Base-by-base conservation (phyloP, 2,797 vertebrate species). In the Sebastes oblongus region DNA sequence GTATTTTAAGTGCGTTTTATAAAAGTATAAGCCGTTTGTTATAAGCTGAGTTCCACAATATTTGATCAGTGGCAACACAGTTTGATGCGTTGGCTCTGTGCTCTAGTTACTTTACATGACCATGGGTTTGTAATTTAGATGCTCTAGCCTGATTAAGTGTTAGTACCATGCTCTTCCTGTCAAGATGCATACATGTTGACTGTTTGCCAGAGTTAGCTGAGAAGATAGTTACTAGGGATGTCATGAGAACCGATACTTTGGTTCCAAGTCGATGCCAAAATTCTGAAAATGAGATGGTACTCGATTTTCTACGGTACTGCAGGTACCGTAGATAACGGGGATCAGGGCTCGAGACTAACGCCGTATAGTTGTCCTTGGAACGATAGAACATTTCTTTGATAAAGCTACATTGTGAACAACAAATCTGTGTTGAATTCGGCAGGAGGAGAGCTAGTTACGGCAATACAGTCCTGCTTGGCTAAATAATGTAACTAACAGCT, bases 101-200 rank as follows among this genome's bases (percentile, higher is more conserved):
- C 34, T 67, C n/a, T 55, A 69, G 59, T 80, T 77, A 60, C 52
- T 76, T 64, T 36, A 66, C 55, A 30, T 66, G 39, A 52, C 7
- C 65, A 13, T 27, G 20, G n/a, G 64, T 67, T 55, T 56, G 16
- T 66, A 16, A 30, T 76, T 42, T 42, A 29, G 9, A 36, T 22
- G 29, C 22, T 42, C 22, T 50, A 25, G 2, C 14, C 54, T 8
- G n/a, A 9, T 30, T 55, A 66, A 29, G 8, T 18, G 54, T 42
- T 20, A 3, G 3, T 9, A 24, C 20, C 13, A 20, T 6, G 9
- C 16, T 18, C 27, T 39, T 24, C 36, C 27, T 30, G 8, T 55
- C 29, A 67, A 58, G 42, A 74, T 61, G 32, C 55, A 27, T 66
- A 39, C 65, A 70, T 66, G 34, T 29, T 70, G 46, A 66, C 30